These are phyloP conservation scores for Struthio camelus DNA, from an alignment of 2,113 vertebrate species.

Conservation along the genomic window DNA sequence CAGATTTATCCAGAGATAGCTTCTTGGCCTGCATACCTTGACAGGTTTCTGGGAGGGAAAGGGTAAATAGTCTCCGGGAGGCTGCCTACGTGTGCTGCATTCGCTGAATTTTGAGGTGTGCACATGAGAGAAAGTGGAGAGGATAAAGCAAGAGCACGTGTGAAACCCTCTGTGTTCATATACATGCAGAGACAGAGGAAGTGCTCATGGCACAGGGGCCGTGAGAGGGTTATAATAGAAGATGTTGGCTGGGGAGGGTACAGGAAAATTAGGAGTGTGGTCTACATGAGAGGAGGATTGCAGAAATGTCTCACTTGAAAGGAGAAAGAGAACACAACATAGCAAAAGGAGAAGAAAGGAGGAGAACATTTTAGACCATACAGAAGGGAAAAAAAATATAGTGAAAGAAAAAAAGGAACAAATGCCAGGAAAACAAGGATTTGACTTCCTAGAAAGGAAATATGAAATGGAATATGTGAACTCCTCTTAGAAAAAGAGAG, in stretches of 20 bases:
- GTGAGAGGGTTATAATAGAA: background rate
- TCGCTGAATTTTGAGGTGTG: conserved; percentile 58
- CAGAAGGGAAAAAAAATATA: background rate
- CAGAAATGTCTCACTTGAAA: background rate
- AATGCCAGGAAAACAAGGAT: conserved; percentile 35
- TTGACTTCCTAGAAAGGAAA: conserved; percentile 50
- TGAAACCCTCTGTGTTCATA: background rate
- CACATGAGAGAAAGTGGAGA: conserved; percentile 28
- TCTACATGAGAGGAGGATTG: background rate
- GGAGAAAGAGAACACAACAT: background rate
- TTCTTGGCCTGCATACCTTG: conserved; percentile 60
- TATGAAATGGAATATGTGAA: conserved; percentile 44
- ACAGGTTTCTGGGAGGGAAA: conserved; percentile 58
- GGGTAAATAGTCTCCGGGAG: conserved; percentile 37
- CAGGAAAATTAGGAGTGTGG: background rate
- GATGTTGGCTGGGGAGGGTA: background rate
- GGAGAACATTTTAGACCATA: background rate
- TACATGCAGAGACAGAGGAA: background rate
- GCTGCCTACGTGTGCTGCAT: background rate
- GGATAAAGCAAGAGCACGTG: background rate
- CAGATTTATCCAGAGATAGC: conserved; percentile 61
- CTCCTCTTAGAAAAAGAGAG: conserved; percentile 24
- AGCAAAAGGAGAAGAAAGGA: background rate
- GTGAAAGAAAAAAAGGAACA: background rate
- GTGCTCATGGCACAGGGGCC: background rate